Evolutionary conservation across 2,888 invertebrate genomes (phyloP), one percentile per base, ranked within the genome.

Genomic region (Perdita meconis): DNA sequence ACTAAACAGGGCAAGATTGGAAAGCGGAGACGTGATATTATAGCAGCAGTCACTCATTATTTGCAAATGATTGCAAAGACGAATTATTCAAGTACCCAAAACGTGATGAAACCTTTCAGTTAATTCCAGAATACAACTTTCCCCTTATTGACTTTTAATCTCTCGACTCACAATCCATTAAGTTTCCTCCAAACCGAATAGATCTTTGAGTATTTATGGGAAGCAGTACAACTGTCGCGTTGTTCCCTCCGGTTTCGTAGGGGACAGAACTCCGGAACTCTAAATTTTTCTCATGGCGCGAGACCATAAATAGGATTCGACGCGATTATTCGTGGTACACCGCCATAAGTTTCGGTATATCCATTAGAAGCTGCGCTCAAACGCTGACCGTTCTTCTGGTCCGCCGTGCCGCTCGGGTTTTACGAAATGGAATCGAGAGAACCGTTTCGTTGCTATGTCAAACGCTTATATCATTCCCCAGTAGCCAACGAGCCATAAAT

Each of bases 401-500:
- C 10, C 36, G n/a, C n/a, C 30, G n/a, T 47, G 47, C 22, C 60
- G 38, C 12, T 6, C n/a, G 47, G n/a, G 50, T 69, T 73, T 69
- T 40, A 61, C 60, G 47, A 61, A 61, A 61, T 69, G 56, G 40
- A 72, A 59, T 59, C 53, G 36, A 59, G 36, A 59, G 60, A 47
- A 34, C 16, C 24, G 59, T 55, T 69, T 34, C 42, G 42, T 57
- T 53, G 40, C 16, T n/a, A 26, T 42, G 60, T 44, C 53, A 53
- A 64, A 53, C 55, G 36, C 19, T 57, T 64, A 69, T 56, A 51
- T 63, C 51, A 42, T 40, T 57, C 2, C 30, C n/a, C n/a, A 22
- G 55, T 30, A 56, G 22, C 51, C 30, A 47, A 40, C 42, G 24
- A 42, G 30, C 44, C 65, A 71, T 78, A 78, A 75, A 75, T 70